Evolutionary conservation across 1,140 invertebrate genomes (phyloP), one percentile per base, ranked within the genome.

Genomic region (Microplitis mediator): DNA sequence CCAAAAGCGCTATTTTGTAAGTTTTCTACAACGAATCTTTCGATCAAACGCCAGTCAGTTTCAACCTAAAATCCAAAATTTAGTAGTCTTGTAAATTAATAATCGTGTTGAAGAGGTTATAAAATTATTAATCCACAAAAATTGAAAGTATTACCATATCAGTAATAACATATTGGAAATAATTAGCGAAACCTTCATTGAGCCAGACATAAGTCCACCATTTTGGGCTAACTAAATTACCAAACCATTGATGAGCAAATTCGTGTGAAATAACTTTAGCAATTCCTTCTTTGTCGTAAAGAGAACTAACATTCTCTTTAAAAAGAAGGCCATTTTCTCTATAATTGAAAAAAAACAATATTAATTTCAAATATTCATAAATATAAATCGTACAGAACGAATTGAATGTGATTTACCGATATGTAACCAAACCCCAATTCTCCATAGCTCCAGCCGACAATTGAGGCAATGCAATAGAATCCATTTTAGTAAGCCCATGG

Each of bases 381-480:
- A 45, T 2, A 8, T 6, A 45, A 45, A 45, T 45, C 3, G 39
- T 3, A 45, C 3, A 5, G 0, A 5, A 45, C 23, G 23, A 45
- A 45, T 45, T 45, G 5, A 54, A 54, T 13, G 52, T 14, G 52
- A 14, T 14, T 2, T 86, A 88, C 88, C 89, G 85, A 73, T 90
- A 92, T 3, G 89, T 90, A 2, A 91, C 87, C 0, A 92, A 79
- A 6, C 91, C 91, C 91, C 93, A 96, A 84, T 95, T 95, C 81
- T 95, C 94, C 93, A 96, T 95, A 32, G 94, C 95, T 36, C 93
- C 94, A 0, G 94, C 91, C 1, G 89, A 87, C 85, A 97, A 97
- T 74, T 94, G 90, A 3, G 93, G 92, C 58, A 94, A 89, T 8
- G 91, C 90, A 34, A 94, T 88, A 79, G 93, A 89, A 78, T 93